These are phyloP conservation scores for Prunella strophiata DNA, from an alignment of 2,797 vertebrate genomes.

Conservation along the genomic window DNA sequence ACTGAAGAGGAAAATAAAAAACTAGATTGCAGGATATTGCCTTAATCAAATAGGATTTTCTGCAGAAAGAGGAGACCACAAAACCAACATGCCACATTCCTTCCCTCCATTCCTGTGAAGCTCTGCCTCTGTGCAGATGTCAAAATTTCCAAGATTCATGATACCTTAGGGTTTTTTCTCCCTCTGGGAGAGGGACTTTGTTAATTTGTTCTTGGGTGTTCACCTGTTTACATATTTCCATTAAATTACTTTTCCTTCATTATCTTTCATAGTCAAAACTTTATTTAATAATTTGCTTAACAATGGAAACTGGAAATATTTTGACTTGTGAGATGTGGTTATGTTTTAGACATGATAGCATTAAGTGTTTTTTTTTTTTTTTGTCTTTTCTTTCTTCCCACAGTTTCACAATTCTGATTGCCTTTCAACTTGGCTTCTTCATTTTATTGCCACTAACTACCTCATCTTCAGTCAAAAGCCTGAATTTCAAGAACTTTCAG, in stretches of 20 bases:
- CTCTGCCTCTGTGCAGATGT: not conserved
- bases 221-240: not conserved
- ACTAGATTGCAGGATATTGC: not conserved
- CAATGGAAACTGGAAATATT: not conserved
- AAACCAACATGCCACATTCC: not conserved
- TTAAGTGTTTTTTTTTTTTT: not conserved
- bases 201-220: rapidly evolving
- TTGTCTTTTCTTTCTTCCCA: not conserved
- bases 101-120: not conserved
- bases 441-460: slow-evolving; percentile 98
- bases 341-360: not conserved
- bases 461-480: slow-evolving; percentile 98
- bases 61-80: not conserved
- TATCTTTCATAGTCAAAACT: not conserved
- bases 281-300: not conserved
- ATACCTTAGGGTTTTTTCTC: rapidly evolving
- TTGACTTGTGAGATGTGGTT: not conserved
- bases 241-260: not conserved
- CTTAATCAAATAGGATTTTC: not conserved
- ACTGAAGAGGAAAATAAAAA: not conserved
- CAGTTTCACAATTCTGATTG: slow-evolving; percentile 97
- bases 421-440: slow-evolving; percentile 95
- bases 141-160: not conserved
- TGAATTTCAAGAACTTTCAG: slow-evolving; percentile 97
- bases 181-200: not conserved